A percentile compares a stretch with the other conserved stretches of the same genome.
Evolutionary conservation across 2,113 vertebrate species (phyloP).

Genomic region (Eulemur macaco): DNA sequence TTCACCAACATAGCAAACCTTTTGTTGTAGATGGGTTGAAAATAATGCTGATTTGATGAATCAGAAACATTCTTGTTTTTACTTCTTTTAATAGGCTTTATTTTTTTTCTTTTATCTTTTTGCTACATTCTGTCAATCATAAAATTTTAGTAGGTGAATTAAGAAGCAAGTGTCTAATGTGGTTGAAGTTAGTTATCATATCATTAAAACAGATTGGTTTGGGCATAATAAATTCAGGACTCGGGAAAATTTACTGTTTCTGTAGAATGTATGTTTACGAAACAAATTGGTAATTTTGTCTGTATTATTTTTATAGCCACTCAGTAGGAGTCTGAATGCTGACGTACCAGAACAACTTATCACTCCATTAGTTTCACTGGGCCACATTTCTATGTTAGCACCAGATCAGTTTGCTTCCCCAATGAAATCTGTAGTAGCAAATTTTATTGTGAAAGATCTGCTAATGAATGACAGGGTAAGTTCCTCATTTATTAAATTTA

Average conservation of each 20-base stretch:
- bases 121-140: not conserved
- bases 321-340: conserved; percentile 98
- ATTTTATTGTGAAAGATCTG: conserved; percentile 99
- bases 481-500: conserved; percentile 53
- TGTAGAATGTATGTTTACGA: not conserved
- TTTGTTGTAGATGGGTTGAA: not conserved
- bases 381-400: conserved; percentile 98
- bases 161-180: not conserved
- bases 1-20: not conserved
- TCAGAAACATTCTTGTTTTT: not conserved
- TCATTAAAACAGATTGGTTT: conserved; percentile 41
- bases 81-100: not conserved
- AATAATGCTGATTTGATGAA: conserved; percentile 19
- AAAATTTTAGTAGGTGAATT: not conserved
- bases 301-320: conserved; percentile 86
- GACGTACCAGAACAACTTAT: conserved; percentile 98
- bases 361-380: conserved; percentile 97
- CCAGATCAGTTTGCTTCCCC: conserved; percentile 99
- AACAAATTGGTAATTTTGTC: conserved; percentile 35
- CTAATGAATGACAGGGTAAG: conserved; percentile 99
- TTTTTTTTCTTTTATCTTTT: not conserved
- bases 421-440: conserved; percentile 99
- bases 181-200: conserved; percentile 31
- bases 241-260: not conserved
- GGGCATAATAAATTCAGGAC: conserved; percentile 9